These are phyloP conservation scores for Mionectes olivaceus DNA, from an alignment of 2,797 vertebrate genomes.

Conservation along the genomic window DNA sequence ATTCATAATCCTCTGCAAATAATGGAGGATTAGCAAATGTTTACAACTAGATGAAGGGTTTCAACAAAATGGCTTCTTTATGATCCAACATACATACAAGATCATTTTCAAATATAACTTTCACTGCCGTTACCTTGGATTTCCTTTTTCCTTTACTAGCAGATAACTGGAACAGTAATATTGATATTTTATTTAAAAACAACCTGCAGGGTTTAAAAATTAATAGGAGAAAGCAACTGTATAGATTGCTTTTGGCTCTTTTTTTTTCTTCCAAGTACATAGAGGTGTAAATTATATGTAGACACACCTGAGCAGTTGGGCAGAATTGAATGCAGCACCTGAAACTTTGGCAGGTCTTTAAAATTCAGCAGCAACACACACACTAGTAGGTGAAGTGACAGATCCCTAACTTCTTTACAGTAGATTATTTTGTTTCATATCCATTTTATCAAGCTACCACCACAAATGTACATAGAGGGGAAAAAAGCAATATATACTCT, in stretches of 20 bases:
- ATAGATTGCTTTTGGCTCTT: neutral
- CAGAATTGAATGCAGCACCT: neutral
- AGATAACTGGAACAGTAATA: slow-evolving; percentile 61
- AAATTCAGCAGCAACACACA: neutral
- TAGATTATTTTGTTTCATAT: neutral
- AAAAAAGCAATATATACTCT: neutral
- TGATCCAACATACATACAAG: slow-evolving; percentile 10
- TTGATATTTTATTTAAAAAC: neutral
- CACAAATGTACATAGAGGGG: neutral
- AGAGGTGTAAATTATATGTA: neutral
- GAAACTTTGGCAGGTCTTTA: slow-evolving; percentile 25
- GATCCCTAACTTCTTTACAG: neutral
- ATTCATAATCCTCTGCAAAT: slow-evolving; percentile 71
- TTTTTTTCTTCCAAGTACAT: neutral
- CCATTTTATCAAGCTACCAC: neutral
- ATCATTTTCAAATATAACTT: slow-evolving; percentile 30
- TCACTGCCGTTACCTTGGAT: slow-evolving; percentile 71
- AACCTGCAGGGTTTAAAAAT: slow-evolving; percentile 25
- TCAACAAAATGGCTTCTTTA: slow-evolving; percentile 61
- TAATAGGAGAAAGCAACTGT: neutral
- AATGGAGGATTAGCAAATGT: slow-evolving; percentile 71
- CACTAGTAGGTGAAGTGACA: neutral
- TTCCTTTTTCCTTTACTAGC: slow-evolving; percentile 49
- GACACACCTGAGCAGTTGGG: neutral
- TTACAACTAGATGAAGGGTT: slow-evolving; percentile 72